Evolutionary conservation across 2,888 invertebrate species (phyloP), one percentile per base, ranked within the genome.

Genomic region (Epistrophella euchroma): DNA sequence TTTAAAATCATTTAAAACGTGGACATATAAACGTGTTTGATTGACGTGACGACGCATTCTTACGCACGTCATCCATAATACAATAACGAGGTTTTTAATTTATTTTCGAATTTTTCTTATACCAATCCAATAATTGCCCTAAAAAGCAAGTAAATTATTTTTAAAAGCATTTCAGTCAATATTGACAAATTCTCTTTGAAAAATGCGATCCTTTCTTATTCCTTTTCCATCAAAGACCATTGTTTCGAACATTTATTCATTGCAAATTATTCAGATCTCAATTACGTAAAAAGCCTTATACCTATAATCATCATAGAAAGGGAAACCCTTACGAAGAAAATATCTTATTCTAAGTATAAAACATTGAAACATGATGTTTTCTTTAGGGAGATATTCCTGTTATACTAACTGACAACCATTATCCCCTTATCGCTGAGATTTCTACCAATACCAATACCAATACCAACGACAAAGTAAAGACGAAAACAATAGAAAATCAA

Each of bases 351-450:
- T 13, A 32, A 19, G 15, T 25, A n/a, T n/a, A n/a, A 58, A 52
- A 45, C 71, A 72, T n/a, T 22, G 43, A 28, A 45, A 47, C 47
- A 68, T 43, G 68, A 22, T 45, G 45, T 52, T 22, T 32, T 74
- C 37, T 50, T 45, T n/a, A 32, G 68, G 70, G 79, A 19, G 22
- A 25, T 17, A 52, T 70, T 71, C 32, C 32, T 62, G 37, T 73
- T 17, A 35, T 80, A 73, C 73, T 70, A 62, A 85, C 76, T 81
- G 62, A 85, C 81, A 76, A 66, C 68, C 73, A 85, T 85, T 81
- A 70, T 76, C 80, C 68, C 85, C 81, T 84, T 84, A 84, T 84
- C 84, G 75, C 80, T 75, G 84, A 84, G 84, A 84, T 84, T 84
- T 77, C 70, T 28, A 40, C 52, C 66, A 47, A 52, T 66, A 28